phyloP scores from a whole-genome alignment of 2,797 vertebrate species.

The Gambelia wislizenii region DNA sequence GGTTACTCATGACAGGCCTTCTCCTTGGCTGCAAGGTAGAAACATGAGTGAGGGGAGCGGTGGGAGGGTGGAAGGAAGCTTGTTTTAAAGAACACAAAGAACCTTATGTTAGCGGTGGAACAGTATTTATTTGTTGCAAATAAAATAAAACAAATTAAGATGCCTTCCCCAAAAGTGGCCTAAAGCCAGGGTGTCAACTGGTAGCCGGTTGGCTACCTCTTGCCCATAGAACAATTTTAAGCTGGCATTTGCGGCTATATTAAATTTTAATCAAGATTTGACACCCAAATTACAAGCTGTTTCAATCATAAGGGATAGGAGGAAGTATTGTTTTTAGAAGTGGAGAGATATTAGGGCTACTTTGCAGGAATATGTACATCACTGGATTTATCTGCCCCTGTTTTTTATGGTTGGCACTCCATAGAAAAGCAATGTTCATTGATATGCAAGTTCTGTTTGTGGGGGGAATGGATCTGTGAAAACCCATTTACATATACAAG shows the following conservation, averaged over 20 bases:
- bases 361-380: background rate
- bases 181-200: background rate
- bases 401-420: background rate
- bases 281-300: background rate
- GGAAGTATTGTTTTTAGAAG: background rate
- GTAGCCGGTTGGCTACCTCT: background rate
- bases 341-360: background rate
- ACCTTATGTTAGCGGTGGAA: background rate
- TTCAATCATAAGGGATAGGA: background rate
- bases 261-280: background rate
- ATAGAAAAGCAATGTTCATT: background rate
- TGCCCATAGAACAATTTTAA: background rate
- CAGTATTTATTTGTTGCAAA: background rate
- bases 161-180: background rate
- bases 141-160: background rate
- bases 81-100: background rate
- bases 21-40: slow-evolving; percentile 84
- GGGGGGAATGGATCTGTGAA: background rate
- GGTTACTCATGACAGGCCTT: slow-evolving; percentile 95
- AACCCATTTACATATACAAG: background rate
- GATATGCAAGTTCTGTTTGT: background rate
- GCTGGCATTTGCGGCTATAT: background rate
- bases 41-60: background rate
- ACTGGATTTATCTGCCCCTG: background rate
- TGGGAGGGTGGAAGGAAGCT: background rate